Percentiles rank a stretch among this genome's conserved stretches.
Evolutionary conservation across 2,888 invertebrate species (phyloP).

Genomic region (Chymomyza procnemis): DNA sequence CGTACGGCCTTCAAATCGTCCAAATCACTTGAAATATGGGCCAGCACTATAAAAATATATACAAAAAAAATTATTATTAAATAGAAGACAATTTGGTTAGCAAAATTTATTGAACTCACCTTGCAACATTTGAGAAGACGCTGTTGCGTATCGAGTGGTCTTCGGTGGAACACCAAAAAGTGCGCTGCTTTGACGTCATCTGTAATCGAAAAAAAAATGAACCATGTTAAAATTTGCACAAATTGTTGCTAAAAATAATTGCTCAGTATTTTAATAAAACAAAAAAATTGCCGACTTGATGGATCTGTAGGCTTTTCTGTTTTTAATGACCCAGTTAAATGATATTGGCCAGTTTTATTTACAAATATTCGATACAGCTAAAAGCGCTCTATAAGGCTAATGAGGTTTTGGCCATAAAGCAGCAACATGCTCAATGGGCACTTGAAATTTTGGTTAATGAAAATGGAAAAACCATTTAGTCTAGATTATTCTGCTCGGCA

Average conservation of each 20-base stretch:
- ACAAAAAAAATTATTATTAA: background rate
- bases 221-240: slow-evolving; percentile 11
- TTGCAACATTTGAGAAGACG: slow-evolving; percentile 6
- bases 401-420: background rate
- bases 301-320: background rate
- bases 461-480: slow-evolving; percentile 25
- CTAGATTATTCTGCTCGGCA: slow-evolving; percentile 21
- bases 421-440: background rate
- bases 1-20: slow-evolving; percentile 27
- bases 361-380: too few species aligned
- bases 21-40: slow-evolving; percentile 23
- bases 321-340: slow-evolving; percentile 25
- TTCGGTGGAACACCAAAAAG: slow-evolving; percentile 24
- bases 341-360: background rate
- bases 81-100: background rate
- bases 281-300: background rate
- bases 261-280: background rate
- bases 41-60: slow-evolving; percentile 36
- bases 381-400: background rate
- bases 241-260: slow-evolving; percentile 5
- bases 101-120: slow-evolving; percentile 31
- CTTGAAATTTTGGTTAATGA: slow-evolving; percentile 28
- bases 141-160: slow-evolving; percentile 13
- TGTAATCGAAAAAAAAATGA: slow-evolving; percentile 27
- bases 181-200: slow-evolving; percentile 64